These are phyloP conservation scores for Myopa tessellatipennis DNA, from an alignment of 2,888 invertebrate genomes.

Conservation along the genomic window DNA sequence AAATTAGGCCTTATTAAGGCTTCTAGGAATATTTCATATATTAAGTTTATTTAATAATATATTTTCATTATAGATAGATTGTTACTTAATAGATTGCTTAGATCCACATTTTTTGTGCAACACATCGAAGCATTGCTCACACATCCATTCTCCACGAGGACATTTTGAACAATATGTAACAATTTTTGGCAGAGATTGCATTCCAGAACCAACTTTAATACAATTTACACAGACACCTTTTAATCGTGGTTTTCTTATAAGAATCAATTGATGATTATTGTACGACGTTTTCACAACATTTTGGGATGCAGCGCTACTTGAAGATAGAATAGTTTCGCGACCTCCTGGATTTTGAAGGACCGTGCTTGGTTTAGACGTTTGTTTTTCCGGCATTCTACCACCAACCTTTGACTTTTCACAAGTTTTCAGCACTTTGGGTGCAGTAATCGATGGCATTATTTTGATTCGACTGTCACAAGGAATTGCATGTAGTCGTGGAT, in stretches of 20 bases:
- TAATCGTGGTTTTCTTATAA: slow-evolving; percentile 60
- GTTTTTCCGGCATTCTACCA: not conserved
- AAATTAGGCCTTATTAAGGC: too few relatives aligned
- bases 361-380: not conserved
- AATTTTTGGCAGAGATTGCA: slow-evolving; percentile 55
- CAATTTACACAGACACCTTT: slow-evolving; percentile 66
- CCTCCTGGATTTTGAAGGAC: not conserved
- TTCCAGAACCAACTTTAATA: slow-evolving; percentile 54
- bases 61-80: too few relatives aligned
- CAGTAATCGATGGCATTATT: slow-evolving; percentile 4
- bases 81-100: too few relatives aligned
- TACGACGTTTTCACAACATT: slow-evolving; percentile 57
- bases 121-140: slow-evolving; percentile 60
- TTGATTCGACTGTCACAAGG: slow-evolving; percentile 2
- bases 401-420: slow-evolving; percentile 31
- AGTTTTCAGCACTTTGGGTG: not conserved
- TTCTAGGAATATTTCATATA: not conserved
- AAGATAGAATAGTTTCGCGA: not conserved
- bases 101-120: slow-evolving; percentile 42
- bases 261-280: slow-evolving; percentile 61
- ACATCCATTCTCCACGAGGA: slow-evolving; percentile 66
- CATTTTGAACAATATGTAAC: slow-evolving; percentile 64
- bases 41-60: too few relatives aligned
- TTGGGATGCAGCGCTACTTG: slow-evolving; percentile 50
- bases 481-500: not conserved